Conservation (phyloP, 1,140 invertebrate species). For the Xylocopa sonorina region DNA sequence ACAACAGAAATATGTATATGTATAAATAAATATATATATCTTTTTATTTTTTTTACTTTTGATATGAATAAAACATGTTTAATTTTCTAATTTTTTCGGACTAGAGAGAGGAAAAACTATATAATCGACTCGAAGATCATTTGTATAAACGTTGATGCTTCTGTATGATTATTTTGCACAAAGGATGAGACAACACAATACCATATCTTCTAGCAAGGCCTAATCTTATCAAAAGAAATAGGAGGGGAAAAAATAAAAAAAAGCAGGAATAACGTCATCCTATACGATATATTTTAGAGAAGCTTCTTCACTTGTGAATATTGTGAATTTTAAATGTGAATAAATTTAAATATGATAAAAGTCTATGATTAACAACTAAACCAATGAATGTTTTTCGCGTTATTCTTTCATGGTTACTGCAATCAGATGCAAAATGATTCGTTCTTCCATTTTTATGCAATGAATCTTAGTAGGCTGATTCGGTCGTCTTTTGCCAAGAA, state of each 20-base stretch:
- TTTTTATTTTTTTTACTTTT: slow-evolving; percentile 10
- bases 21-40: too few species aligned
- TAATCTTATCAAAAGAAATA: background rate
- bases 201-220: background rate
- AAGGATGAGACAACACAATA: background rate
- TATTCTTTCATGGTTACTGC: background rate
- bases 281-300: background rate
- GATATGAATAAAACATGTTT: background rate
- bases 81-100: background rate
- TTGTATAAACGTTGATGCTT: background rate
- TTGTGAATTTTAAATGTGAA: slow-evolving; percentile 22
- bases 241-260: background rate
- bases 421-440: too few species aligned
- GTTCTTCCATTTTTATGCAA: background rate
- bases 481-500: slow-evolving; percentile 9
- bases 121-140: background rate
- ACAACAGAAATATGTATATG: too few species aligned
- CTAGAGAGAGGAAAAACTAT: background rate
- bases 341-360: slow-evolving; percentile 8
- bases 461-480: slow-evolving; percentile 1
- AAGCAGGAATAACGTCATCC: background rate
- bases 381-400: background rate
- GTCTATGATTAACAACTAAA: background rate
- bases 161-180: slow-evolving; percentile 3
- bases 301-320: slow-evolving; percentile 19